phyloP scores from a whole-genome alignment of 2,888 invertebrate species.

The Netelia melanura region DNA sequence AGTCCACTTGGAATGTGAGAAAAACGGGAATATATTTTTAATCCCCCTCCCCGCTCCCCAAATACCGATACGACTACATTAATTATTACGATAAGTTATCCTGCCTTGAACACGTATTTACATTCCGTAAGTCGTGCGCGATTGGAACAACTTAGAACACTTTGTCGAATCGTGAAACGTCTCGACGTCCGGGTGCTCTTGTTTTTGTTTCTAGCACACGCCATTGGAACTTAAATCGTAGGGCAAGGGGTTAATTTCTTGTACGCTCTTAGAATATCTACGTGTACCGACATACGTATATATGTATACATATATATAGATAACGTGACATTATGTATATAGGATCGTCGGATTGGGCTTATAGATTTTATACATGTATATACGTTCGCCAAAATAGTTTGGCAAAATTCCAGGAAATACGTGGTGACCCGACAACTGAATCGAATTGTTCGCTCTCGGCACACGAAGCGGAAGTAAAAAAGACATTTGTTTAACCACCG shows the following conservation, averaged over 20 bases:
- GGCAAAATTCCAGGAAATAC: slow-evolving; percentile 72
- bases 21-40: too few species aligned
- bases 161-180: too few species aligned
- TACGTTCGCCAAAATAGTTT: slow-evolving; percentile 64
- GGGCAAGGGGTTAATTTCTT: background rate
- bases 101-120: too few species aligned
- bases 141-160: too few species aligned
- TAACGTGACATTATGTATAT: background rate
- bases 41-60: too few species aligned
- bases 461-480: slow-evolving; percentile 73
- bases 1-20: too few species aligned
- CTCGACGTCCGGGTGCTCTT: too few species aligned
- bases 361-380: slow-evolving; percentile 21
- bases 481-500: slow-evolving; percentile 73
- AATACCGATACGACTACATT: too few species aligned
- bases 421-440: slow-evolving; percentile 73
- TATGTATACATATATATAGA: background rate
- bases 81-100: too few species aligned
- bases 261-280: background rate
- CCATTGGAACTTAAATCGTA: too few species aligned
- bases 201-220: too few species aligned
- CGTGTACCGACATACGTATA: background rate
- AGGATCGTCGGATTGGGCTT: slow-evolving; percentile 5
- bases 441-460: slow-evolving; percentile 73
- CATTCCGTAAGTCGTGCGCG: too few species aligned